Evolutionary conservation across 2,797 vertebrate genomes (phyloP).

Genomic region (Rhincodon typus): DNA sequence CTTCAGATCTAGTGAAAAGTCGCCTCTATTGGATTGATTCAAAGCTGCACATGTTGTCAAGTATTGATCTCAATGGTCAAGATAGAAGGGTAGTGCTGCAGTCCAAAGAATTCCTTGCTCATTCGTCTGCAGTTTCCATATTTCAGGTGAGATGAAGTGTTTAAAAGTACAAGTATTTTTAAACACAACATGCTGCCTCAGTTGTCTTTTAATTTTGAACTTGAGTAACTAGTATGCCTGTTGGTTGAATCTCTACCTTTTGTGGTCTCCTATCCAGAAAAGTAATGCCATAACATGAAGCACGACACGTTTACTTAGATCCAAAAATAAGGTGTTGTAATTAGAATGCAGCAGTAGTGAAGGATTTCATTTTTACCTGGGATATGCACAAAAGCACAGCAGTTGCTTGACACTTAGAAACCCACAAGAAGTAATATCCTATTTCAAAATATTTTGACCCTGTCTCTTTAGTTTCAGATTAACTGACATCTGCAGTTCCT

Average conservation of each 20-base stretch:
- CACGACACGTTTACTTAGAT: not conserved
- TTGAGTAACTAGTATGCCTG: not conserved
- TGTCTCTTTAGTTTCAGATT: not conserved
- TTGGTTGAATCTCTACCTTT: not conserved
- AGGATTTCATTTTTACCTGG: not conserved
- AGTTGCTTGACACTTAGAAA: not conserved
- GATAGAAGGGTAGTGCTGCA: constrained; percentile 63
- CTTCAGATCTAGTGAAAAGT: constrained; percentile 56
- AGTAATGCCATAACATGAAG: no score
- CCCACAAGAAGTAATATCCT: not conserved
- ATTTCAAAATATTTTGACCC: not conserved
- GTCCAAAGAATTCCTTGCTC: constrained; percentile 64
- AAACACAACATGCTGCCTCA: no score
- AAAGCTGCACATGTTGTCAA: constrained; percentile 57
- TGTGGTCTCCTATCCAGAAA: not conserved
- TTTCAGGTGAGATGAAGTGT: constrained; percentile 46
- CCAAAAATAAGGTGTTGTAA: not conserved
- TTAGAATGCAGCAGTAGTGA: not conserved
- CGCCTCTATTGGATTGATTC: constrained; percentile 67
- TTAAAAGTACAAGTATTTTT: not conserved
- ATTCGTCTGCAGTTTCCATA: constrained; percentile 56
- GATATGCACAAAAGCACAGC: not conserved
- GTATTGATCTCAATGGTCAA: constrained; percentile 55
- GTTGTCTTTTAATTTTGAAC: no score
- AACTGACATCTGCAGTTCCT: not conserved